Conservation (phyloP, 2,888 invertebrate species). For the Harpagoxenus sublaevis region DNA sequence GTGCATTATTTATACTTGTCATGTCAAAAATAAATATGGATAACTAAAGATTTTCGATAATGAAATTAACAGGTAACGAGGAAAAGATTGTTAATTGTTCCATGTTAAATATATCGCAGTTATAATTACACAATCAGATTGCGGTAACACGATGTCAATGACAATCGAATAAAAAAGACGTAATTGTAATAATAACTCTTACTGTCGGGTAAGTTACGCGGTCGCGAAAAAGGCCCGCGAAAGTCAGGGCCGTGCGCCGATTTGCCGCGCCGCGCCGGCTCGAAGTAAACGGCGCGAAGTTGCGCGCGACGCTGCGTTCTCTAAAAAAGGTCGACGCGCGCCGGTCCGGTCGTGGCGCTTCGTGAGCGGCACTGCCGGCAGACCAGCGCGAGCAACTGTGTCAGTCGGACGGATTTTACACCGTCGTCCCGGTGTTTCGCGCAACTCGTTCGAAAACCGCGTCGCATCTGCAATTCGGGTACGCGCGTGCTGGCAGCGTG, state of each 20-base stretch:
- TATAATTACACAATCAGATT: not conserved
- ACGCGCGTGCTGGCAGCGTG: too few species aligned
- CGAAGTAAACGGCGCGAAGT: slow-evolving; percentile 25
- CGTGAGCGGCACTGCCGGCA: slow-evolving; percentile 46
- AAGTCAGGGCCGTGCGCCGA: not conserved
- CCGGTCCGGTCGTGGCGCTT: slow-evolving; percentile 46
- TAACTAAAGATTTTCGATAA: not conserved
- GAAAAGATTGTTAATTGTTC: not conserved
- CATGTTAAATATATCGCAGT: not conserved
- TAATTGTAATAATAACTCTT: not conserved
- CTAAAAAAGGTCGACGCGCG: slow-evolving; percentile 62
- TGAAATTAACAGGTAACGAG: not conserved
- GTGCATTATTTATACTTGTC: too few species aligned
- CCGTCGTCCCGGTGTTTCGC: slow-evolving; percentile 40
- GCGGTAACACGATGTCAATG: not conserved
- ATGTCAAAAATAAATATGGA: not conserved
- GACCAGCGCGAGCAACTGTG: slow-evolving; percentile 71
- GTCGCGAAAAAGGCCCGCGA: not conserved
- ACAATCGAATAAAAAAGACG: not conserved
- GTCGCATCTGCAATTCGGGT: not conserved
- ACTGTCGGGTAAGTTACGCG: not conserved
- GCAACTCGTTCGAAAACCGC: not conserved
- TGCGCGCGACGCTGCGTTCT: slow-evolving; percentile 70
- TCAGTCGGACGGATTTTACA: slow-evolving; percentile 67
- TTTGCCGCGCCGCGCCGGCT: not conserved